Evolutionary conservation across 2,113 vertebrate species (phyloP).

Genomic region (Pachyramphus minor): DNA sequence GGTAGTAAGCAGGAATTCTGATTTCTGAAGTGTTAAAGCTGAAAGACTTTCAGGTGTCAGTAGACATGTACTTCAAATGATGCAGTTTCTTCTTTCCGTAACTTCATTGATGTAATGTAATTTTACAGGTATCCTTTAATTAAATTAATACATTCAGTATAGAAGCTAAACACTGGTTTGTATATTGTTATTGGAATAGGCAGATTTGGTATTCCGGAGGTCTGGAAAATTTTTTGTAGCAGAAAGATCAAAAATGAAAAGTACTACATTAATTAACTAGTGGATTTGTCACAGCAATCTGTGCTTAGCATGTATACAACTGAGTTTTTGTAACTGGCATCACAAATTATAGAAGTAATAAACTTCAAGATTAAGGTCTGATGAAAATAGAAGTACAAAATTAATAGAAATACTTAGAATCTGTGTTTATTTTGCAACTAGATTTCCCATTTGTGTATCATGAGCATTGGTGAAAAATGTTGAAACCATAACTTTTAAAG

Average conservation of each 20-base stretch:
- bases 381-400: not conserved
- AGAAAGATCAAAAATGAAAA: not conserved
- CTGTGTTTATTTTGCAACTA: not conserved
- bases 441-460: not conserved
- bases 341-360: not conserved
- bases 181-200: not conserved
- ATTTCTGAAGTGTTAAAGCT: not conserved
- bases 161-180: not conserved
- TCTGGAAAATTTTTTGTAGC: not conserved
- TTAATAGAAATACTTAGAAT: not conserved
- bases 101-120: not conserved
- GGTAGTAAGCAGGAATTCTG: not conserved
- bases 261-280: not conserved
- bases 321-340: not conserved
- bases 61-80: not conserved
- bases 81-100: not conserved
- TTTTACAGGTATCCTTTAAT: not conserved
- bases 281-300: not conserved
- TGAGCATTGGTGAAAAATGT: not conserved
- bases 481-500: conserved; percentile 8
- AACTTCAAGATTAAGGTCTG: not conserved
- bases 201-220: not conserved
- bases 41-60: not conserved
- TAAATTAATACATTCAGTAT: not conserved
- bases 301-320: not conserved